Conservation (phyloP, 2,888 invertebrate species). For the Acleris sparsana region DNA sequence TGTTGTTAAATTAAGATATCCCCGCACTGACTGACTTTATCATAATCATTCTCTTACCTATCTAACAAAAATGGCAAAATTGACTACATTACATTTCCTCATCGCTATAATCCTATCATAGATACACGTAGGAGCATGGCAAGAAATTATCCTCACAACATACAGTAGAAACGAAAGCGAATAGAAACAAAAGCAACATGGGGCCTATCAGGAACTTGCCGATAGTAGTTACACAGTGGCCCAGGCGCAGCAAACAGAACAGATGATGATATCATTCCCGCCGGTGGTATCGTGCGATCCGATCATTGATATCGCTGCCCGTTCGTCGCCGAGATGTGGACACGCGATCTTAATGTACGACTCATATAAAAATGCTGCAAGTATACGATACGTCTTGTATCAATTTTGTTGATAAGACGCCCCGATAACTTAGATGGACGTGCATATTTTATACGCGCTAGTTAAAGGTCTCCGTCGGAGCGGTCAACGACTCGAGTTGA, state of each 20-base stretch:
- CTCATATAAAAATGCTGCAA: conserved; percentile 58
- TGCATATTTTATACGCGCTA: conserved; percentile 32
- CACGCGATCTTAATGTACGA: conserved; percentile 61
- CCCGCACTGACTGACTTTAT: too few relatives aligned
- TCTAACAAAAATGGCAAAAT: too few relatives aligned
- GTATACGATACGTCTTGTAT: conserved; percentile 64
- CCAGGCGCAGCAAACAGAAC: conserved; percentile 36
- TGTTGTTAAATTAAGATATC: too few relatives aligned
- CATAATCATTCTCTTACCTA: too few relatives aligned
- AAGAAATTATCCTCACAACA: conserved; percentile 9
- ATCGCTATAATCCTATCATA: not conserved
- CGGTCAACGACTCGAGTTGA: conserved; percentile 28
- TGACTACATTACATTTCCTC: too few relatives aligned
- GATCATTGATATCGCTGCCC: conserved; percentile 59
- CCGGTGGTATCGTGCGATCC: conserved; percentile 62
- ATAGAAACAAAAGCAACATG: conserved; percentile 22
- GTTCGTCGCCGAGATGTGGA: conserved; percentile 48
- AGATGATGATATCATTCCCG: conserved; percentile 44
- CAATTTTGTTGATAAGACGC: conserved; percentile 59
- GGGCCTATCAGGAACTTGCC: conserved; percentile 26
- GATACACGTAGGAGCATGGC: not conserved
- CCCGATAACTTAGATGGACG: conserved; percentile 47
- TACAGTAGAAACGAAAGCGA: conserved; percentile 13
- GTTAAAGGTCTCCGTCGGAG: conserved; percentile 24
- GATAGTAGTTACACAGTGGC: conserved; percentile 38